Percentiles rank a stretch among this genome's conserved stretches.
Conservation (phyloP, 2,888 invertebrate genomes). For the Caenorhabditis sp. region DNA sequence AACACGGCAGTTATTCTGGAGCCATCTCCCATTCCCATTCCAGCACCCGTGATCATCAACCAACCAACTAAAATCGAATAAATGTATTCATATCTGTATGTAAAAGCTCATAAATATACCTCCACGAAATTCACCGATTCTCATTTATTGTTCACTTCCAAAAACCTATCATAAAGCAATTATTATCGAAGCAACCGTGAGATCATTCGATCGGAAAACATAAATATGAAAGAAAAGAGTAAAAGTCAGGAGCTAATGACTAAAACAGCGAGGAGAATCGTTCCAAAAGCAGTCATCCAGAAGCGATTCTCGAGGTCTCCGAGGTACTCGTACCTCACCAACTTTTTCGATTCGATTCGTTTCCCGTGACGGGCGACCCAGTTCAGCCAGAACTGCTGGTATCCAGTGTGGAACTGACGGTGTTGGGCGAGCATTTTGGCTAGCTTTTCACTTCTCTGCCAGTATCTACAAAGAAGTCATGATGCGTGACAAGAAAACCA, state of each 20-base stretch:
- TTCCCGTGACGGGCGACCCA: constrained; percentile 69
- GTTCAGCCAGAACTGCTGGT: constrained; percentile 72
- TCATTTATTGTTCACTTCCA: constrained; percentile 12
- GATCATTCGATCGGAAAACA: constrained; percentile 21
- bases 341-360: constrained; percentile 45
- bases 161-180: constrained; percentile 44
- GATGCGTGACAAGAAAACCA: neutral
- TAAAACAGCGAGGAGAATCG: neutral
- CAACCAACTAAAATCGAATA: constrained; percentile 42
- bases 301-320: constrained; percentile 64
- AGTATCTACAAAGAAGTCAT: too few species aligned
- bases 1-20: constrained; percentile 42
- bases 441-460: constrained; percentile 56
- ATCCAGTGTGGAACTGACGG: constrained; percentile 58
- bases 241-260: constrained; percentile 4
- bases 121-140: neutral
- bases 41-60: neutral
- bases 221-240: constrained; percentile 16
- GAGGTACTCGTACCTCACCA: constrained; percentile 57
- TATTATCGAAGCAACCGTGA: constrained; percentile 17
- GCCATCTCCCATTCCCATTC: neutral
- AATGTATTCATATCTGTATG: neutral
- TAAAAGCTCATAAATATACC: neutral
- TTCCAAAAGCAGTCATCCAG: constrained; percentile 26
- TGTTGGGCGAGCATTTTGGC: constrained; percentile 66